phyloP scores from a whole-genome alignment of 2,113 vertebrate species.

The Danionella cerebrum region DNA sequence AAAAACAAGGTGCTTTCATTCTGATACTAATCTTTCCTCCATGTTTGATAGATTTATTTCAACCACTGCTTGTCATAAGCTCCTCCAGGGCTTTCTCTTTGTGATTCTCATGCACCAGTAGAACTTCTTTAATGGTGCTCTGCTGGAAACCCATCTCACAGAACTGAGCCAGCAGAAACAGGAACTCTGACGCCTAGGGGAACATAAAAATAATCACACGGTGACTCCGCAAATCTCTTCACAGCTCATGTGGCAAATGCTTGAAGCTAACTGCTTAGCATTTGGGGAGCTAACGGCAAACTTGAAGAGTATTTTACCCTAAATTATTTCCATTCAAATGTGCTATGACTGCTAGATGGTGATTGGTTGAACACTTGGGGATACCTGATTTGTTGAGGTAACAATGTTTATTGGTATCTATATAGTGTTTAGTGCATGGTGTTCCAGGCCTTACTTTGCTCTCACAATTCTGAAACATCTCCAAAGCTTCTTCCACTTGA shows the following conservation, averaged over 20 bases:
- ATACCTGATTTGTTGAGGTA: too few species aligned
- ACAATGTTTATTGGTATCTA: too few species aligned
- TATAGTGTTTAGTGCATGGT: background rate
- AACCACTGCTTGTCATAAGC: constrained; percentile 72
- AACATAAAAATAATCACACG: background rate
- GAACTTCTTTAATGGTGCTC: constrained; percentile 87
- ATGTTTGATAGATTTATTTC: background rate
- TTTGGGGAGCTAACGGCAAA: too few species aligned
- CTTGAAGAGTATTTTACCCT: too few species aligned
- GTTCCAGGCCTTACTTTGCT: constrained; percentile 71
- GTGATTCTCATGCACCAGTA: constrained; percentile 84
- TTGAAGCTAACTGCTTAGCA: too few species aligned
- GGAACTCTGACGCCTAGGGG: constrained; percentile 83
- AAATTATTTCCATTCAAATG: too few species aligned
- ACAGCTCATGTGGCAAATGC: too few species aligned
- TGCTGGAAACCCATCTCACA: constrained; percentile 95
- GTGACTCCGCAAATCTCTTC: too few species aligned
- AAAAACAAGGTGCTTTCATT: too few species aligned
- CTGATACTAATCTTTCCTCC: background rate
- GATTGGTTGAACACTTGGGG: too few species aligned
- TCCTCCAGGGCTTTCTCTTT: constrained; percentile 84
- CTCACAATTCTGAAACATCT: constrained; percentile 96
- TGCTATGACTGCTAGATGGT: too few species aligned
- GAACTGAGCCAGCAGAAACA: constrained; percentile 83
- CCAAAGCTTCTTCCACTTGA: constrained; percentile 91